phyloP scores from a whole-genome alignment of 2,888 invertebrate genomes.

The Bombylius discolor region DNA sequence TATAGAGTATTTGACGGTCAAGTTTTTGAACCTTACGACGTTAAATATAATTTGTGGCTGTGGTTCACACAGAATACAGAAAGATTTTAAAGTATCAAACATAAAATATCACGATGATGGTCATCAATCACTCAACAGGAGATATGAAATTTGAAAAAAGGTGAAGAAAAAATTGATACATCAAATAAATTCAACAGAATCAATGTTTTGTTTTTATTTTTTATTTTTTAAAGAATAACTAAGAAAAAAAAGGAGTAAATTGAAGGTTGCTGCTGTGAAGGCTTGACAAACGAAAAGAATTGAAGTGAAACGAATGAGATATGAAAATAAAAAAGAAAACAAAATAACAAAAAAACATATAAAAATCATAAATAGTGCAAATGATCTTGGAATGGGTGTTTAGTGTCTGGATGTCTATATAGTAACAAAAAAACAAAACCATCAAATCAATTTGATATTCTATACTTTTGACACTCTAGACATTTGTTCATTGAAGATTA shows the following conservation, averaged over 20 bases:
- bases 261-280: neutral
- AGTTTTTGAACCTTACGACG: too few relatives aligned
- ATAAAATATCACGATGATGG: neutral
- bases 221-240: neutral
- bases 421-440: conserved; percentile 3
- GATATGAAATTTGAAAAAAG: conserved; percentile 9
- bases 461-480: neutral
- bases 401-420: neutral
- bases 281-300: conserved; percentile 5
- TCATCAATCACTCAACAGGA: conserved; percentile 13
- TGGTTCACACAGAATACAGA: too few relatives aligned
- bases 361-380: neutral
- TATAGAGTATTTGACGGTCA: too few relatives aligned
- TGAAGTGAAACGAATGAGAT: neutral
- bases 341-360: too few relatives aligned
- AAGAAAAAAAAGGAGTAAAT: neutral
- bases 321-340: neutral
- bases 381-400: neutral
- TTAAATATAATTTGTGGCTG: too few relatives aligned
- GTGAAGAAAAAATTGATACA: conserved; percentile 10
- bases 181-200: neutral
- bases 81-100: too few relatives aligned
- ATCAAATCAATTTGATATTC: conserved; percentile 15
- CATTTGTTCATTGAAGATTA: neutral
- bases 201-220: neutral